Conservation (phyloP, 2,888 invertebrate species). For the Gastrophysa polygoni region DNA sequence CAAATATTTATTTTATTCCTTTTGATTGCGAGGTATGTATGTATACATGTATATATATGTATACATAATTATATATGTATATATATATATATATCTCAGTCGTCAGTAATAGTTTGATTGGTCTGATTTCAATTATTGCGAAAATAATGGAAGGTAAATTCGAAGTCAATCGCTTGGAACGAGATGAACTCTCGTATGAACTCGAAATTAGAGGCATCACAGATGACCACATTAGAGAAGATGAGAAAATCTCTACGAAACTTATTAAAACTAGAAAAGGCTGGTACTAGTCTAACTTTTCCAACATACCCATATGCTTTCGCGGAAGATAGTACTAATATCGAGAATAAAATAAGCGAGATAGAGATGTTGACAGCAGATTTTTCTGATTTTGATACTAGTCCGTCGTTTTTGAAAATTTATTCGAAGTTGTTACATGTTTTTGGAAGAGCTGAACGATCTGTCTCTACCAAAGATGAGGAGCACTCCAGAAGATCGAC, state of each 20-base stretch:
- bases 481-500: no score
- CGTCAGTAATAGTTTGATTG: no score
- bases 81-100: no score
- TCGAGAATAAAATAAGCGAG: neutral
- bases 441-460: no score
- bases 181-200: slow-evolving; percentile 14
- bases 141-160: slow-evolving; percentile 9
- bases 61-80: no score
- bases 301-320: slow-evolving; percentile 19
- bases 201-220: slow-evolving; percentile 10
- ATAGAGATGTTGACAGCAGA: neutral
- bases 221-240: slow-evolving; percentile 1
- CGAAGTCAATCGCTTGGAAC: slow-evolving; percentile 9
- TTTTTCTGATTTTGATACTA: neutral
- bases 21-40: no score
- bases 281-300: neutral
- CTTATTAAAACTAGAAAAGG: slow-evolving; percentile 9
- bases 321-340: neutral
- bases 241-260: slow-evolving; percentile 18
- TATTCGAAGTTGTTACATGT: no score
- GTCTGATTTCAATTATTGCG: no score
- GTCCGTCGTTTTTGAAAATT: neutral
- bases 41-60: no score
- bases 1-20: no score
- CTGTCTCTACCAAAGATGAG: no score